phyloP scores from a whole-genome alignment of 2,888 invertebrate species.

The Cheilosia scutellata region DNA sequence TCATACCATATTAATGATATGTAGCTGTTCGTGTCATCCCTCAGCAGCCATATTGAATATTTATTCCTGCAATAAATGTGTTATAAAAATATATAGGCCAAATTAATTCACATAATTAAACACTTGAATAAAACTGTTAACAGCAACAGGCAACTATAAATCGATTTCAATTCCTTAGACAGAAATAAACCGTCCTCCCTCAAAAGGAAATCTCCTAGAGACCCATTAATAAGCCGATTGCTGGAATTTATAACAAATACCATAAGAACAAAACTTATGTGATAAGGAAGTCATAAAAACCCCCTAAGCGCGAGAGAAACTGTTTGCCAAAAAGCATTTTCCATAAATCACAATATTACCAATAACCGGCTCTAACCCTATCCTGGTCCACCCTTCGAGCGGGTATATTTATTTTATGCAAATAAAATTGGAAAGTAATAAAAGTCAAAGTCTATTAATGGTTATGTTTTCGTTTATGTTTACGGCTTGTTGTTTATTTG shows the following conservation, averaged over 20 bases:
- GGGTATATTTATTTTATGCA: slow-evolving; percentile 33
- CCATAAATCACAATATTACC: slow-evolving; percentile 29
- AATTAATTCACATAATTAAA: too few relatives aligned
- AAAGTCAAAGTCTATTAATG: slow-evolving; percentile 49
- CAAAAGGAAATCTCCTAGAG: too few relatives aligned
- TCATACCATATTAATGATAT: too few relatives aligned
- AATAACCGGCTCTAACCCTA: not conserved
- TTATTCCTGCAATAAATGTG: too few relatives aligned
- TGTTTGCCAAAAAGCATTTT: not conserved
- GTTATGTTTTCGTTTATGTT: slow-evolving; percentile 28
- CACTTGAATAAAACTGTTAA: too few relatives aligned
- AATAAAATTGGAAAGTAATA: slow-evolving; percentile 51
- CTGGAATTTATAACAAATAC: not conserved
- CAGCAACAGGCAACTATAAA: too few relatives aligned
- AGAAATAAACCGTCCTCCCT: not conserved
- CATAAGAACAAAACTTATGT: slow-evolving; percentile 1
- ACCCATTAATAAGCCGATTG: not conserved
- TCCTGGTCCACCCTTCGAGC: not conserved
- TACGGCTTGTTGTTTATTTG: slow-evolving; percentile 39
- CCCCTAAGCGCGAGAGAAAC: not conserved
- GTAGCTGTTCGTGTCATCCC: too few relatives aligned
- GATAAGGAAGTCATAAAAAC: slow-evolving; percentile 19
- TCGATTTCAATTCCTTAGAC: not conserved
- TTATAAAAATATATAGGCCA: too few relatives aligned
- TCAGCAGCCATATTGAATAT: too few relatives aligned